Evolutionary conservation across 2,888 invertebrate genomes (phyloP).

Genomic region (Scrobipalpa atriplicella): DNA sequence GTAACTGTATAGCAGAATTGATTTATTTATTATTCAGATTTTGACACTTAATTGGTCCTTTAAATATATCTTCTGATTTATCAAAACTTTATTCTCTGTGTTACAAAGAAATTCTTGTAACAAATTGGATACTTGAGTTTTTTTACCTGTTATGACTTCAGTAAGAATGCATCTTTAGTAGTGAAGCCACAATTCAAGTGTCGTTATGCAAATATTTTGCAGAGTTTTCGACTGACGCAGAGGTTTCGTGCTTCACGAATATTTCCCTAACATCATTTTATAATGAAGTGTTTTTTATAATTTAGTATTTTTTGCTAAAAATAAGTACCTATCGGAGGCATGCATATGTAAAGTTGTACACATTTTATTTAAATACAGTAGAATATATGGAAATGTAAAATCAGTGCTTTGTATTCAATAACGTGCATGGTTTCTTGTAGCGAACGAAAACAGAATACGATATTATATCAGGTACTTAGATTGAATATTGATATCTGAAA

Average conservation of each 20-base stretch:
- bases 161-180: conserved; percentile 25
- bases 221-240: conserved; percentile 16
- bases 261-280: background rate
- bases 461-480: background rate
- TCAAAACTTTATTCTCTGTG: too few relatives aligned
- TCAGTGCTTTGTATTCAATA: too few relatives aligned
- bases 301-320: background rate
- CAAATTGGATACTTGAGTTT: too few relatives aligned
- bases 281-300: background rate
- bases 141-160: background rate
- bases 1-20: too few relatives aligned
- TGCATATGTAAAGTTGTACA: too few relatives aligned
- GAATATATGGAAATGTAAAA: too few relatives aligned
- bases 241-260: background rate
- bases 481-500: background rate
- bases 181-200: conserved; percentile 22
- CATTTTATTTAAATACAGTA: too few relatives aligned
- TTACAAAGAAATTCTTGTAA: too few relatives aligned
- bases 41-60: too few relatives aligned
- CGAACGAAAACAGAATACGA: background rate
- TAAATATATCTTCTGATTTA: too few relatives aligned
- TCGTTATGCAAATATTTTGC: conserved; percentile 26
- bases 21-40: too few relatives aligned
- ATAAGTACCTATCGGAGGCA: too few relatives aligned
- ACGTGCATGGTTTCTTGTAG: background rate